Base-by-base conservation (phyloP, 2,797 vertebrate species). In the Notolabrus celidotus region DNA sequence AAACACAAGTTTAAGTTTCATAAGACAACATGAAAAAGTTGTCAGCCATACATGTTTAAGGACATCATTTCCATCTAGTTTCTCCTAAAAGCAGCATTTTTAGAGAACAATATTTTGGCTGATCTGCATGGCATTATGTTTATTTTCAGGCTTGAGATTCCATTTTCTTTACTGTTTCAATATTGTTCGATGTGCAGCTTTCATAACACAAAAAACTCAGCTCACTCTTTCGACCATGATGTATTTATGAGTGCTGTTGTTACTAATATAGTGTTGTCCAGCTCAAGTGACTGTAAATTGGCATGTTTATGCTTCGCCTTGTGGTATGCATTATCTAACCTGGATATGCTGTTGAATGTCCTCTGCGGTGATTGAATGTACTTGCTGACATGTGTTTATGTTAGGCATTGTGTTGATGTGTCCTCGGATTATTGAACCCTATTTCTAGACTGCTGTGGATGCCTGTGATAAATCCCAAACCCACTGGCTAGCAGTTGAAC, bases 391-490 rank as follows among this genome's bases (percentile, higher is more conserved):
- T 83, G 59, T 75, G 25, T 62, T 77, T 62, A 66, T 31, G 23
- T 72, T 60, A 5, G 77, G 23, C 67, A 74, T 82, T 70, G 74
- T 72, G 76, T 77, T 68, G 76, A 84, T 47, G 25, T 86, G 73
- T 74, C 59, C 77, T 74, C 1, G 10, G 72, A 86, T 86, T 74
- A 72, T 74, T 77, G 51, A 46, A 16, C 16, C 54, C 86, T 86
- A 85, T 91, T 89, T 83, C 57, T 58, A 70, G 75, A 60, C 65
- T 39, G 67, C 31, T 74, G 43, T 65, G 54, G 55, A 79, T 82
- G 72, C 52, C 77, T 55, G 53, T 65, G 29, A 55, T 68, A 31
- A 80, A 83, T 41, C 77, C 59, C 34, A 39, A 76, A 76, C 79
- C 64, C 70, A 47, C 1, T 27, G 22, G 23, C 61, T 61, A 43